Base-by-base conservation (phyloP, 2,113 vertebrate genomes). In the Eolophus roseicapilla region DNA sequence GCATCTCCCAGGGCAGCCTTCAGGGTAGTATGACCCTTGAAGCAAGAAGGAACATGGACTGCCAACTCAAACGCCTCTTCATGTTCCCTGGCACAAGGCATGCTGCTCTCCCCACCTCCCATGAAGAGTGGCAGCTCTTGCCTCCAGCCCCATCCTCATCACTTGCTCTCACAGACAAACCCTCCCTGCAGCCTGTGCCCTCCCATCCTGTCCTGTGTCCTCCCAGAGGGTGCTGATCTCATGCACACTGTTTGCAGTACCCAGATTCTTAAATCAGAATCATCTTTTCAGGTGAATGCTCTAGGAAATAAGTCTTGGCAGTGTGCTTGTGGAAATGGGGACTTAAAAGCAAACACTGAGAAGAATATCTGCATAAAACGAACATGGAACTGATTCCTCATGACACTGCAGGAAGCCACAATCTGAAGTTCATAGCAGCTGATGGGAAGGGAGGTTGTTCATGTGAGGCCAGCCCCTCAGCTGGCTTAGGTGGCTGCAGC, bases 321-420 rank as follows among this genome's bases (percentile, higher is more conserved):
- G 17, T 24, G 3, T 31, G 46, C 3, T 24, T 70, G 46, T 88
- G 76, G 60, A 81, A 90, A 81, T 5, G 8, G 35, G 50, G 50
- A 60, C 67, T 83, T 88, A 71, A 69, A 82, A 35, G 73, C 60
- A 74, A 83, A 73, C 13, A 6, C 53, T 74, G 83, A 59, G 73
- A 90, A 77, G 47, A 83, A 17, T 70, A 67, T 82, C 79, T 76
- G 31, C 49, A 24, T 82, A 80, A 92, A 82, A 62, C 81, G 82
- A 59, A 59, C 53, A 52, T 33, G 59, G 68, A 91, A 74, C 43
- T 1, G 3, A 81, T 77, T 94, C 59, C 60, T 88, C 0, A 0
- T 84, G 71, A 49, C 92, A 68, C 50, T 49, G 50, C 31, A 67
- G 55, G 80, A 79, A 91, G 57, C 46, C 67, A 52, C 71, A 86